Evolutionary conservation across 2,888 invertebrate species (phyloP), one percentile per base, ranked within the genome.

Genomic region (Eumacrocentrus americanus): DNA sequence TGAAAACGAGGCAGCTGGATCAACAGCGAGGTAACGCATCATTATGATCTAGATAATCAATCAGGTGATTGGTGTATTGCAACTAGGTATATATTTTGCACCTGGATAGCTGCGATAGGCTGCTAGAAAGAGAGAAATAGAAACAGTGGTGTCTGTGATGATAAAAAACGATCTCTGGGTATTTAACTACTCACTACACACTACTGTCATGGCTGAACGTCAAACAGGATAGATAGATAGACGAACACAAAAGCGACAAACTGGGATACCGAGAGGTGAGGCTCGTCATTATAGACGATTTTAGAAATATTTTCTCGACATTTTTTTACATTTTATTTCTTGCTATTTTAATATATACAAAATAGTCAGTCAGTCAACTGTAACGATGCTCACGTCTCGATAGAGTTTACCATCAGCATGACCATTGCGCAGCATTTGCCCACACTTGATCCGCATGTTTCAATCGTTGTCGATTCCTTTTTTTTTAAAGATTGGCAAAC

Each of bases 31-130:
- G 38, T 56, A 56, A 47, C 46, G 52, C 55, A 56, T 60, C 40
- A 51, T 56, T 51, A 60, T 57, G 20, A 52, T 52, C 47, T 53
- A 60, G 47, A 20, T 51, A 68, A 75, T 71, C 71, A 70, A 73
- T 76, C 74, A 75, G 77, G 78, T 78, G 77, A 75, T 70, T 80
- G 74, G 78, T 79, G 78, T 79, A 73, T 70, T 70, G 72, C 73
- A 71, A 74, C 73, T 76, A 75, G 71, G 68, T 75, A 61, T 63
- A 62, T 58, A 56, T 56, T 76, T 80, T 79, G 80, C 79, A 81
- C 80, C 80, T 80, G 80, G 80, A 74, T 78, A 80, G 79, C 79
- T 81, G 80, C 80, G 80, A 81, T 78, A 80, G 80, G 80, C 79
- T 80, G 79, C 80, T 80, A 80, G 79, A 80, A 80, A 80, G 78